Conservation (phyloP, 1,140 invertebrate species). For the Drosophila nannoptera region DNA sequence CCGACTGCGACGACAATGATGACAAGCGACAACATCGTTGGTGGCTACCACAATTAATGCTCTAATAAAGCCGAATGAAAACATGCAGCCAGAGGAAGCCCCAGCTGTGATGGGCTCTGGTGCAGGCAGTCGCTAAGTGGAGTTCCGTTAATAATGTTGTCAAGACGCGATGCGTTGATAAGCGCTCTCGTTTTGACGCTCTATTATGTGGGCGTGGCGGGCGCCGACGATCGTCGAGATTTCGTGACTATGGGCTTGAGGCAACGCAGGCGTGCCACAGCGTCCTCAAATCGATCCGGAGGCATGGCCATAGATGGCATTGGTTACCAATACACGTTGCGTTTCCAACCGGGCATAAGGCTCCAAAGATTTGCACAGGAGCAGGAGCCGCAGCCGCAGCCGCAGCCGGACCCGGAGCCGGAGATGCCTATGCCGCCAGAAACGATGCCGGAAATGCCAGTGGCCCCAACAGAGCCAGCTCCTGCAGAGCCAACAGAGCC, state of each 20-base stretch:
- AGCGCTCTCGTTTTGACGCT: conserved; percentile 68
- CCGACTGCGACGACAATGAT: conserved; percentile 33
- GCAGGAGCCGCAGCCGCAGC: conserved; percentile 5
- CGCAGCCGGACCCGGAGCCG: neutral
- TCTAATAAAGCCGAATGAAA: conserved; percentile 75
- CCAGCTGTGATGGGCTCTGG: conserved; percentile 31
- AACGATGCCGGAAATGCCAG: conserved; percentile 28
- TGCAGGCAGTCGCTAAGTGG: conserved; percentile 53
- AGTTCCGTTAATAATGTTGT: conserved; percentile 78
- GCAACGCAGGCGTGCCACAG: conserved; percentile 41
- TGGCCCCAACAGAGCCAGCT: conserved; percentile 28
- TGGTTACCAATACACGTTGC: conserved; percentile 55
- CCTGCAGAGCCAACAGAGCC: conserved; percentile 21
- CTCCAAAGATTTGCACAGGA: conserved; percentile 54
- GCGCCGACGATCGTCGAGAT: conserved; percentile 33
- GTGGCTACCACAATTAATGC: conserved; percentile 71
- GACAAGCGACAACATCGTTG: conserved; percentile 33
- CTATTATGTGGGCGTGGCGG: conserved; percentile 64
- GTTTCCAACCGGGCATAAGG: conserved; percentile 59
- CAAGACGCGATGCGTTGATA: conserved; percentile 65
- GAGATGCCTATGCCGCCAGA: conserved; percentile 13
- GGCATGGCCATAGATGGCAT: conserved; percentile 49
- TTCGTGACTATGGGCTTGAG: conserved; percentile 63
- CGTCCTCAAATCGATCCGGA: conserved; percentile 32
- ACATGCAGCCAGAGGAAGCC: conserved; percentile 40